phyloP scores from a whole-genome alignment of 2,113 vertebrate species.

The Muntiacus muntjak region DNA sequence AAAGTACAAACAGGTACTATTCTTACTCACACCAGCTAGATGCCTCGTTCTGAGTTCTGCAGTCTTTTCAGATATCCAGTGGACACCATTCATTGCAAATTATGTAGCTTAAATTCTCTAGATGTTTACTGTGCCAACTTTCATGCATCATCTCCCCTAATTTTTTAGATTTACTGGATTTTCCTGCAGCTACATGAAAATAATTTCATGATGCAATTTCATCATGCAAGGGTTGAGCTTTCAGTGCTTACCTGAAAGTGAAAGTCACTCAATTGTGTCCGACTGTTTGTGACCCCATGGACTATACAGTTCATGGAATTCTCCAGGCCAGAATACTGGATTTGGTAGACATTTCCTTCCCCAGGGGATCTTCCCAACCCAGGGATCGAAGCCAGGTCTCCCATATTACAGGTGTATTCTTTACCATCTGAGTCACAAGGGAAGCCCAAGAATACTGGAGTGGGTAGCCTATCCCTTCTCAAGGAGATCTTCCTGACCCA shows the following conservation, averaged over 20 bases:
- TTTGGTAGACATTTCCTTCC: background rate
- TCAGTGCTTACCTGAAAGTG: background rate
- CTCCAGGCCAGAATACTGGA: background rate
- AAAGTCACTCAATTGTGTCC: background rate
- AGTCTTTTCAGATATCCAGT: background rate
- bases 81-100: background rate
- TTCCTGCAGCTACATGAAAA: constrained; percentile 14
- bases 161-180: constrained; percentile 6
- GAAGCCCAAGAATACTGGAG: background rate
- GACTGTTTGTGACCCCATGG: background rate
- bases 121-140: background rate
- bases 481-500: background rate
- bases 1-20: background rate
- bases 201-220: background rate
- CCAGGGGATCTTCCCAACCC: background rate
- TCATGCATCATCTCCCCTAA: background rate
- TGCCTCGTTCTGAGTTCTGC: background rate
- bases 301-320: background rate
- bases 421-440: background rate
- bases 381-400: background rate
- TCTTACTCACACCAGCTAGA: background rate
- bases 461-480: background rate
- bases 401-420: background rate
- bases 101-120: background rate
- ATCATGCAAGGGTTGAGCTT: constrained; percentile 27